Conservation (phyloP, 30 jellyfish, hydroid and myxozoan genomes). For the Aurelia sp. region DNA sequence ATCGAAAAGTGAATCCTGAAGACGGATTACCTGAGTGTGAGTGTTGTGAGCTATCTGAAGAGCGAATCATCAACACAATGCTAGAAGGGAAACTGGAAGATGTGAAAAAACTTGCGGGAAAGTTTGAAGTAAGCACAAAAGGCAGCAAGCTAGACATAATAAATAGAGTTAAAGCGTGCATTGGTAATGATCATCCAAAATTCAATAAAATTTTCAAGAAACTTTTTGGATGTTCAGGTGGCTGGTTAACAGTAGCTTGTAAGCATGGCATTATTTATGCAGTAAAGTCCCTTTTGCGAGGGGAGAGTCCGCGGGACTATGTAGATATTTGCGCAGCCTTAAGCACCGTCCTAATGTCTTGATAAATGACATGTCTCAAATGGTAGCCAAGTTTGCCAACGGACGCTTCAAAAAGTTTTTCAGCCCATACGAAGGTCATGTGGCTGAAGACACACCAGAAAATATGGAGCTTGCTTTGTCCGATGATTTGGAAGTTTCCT, state of each 20-base stretch:
- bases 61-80: slow-evolving; percentile 38
- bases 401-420: background rate
- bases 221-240: slow-evolving; percentile 64
- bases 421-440: slow-evolving; percentile 54
- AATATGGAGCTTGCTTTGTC: slow-evolving; percentile 9
- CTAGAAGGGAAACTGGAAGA: slow-evolving; percentile 1
- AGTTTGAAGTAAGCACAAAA: slow-evolving; percentile 15
- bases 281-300: slow-evolving; percentile 23
- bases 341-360: slow-evolving; percentile 46
- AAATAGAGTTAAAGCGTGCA: slow-evolving; percentile 18
- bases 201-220: slow-evolving; percentile 45
- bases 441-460: slow-evolving; percentile 23
- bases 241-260: slow-evolving; percentile 66
- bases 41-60: slow-evolving; percentile 44
- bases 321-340: slow-evolving; percentile 37
- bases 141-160: slow-evolving; percentile 60
- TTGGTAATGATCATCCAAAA: background rate
- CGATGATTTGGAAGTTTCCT: slow-evolving; percentile 24
- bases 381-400: slow-evolving; percentile 54
- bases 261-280: slow-evolving; percentile 43
- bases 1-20: slow-evolving; percentile 19
- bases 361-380: slow-evolving; percentile 62
- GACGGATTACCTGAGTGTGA: slow-evolving; percentile 32
- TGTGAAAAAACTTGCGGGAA: slow-evolving; percentile 22
- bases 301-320: slow-evolving; percentile 63